Evolutionary conservation across 2,888 invertebrate species (phyloP).

Genomic region (Drosophila putrida): DNA sequence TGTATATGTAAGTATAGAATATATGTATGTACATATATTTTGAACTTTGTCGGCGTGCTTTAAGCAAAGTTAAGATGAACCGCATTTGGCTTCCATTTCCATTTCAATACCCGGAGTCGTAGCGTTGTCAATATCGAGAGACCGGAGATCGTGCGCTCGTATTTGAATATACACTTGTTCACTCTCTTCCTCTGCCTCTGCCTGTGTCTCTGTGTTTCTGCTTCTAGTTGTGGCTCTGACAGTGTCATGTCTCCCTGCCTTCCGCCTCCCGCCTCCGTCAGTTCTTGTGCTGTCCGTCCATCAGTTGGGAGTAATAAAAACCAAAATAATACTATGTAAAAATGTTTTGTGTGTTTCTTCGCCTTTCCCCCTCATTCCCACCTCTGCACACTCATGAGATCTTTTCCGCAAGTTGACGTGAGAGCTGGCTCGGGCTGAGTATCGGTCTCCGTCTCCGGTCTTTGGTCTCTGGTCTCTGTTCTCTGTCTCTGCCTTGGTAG

Average conservation of each 20-base stretch:
- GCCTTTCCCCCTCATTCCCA: constrained; percentile 1
- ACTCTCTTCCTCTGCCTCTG: constrained; percentile 5
- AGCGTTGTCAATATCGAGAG: constrained; percentile 28
- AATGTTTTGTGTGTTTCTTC: constrained; percentile 69
- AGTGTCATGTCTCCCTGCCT: constrained; percentile 1
- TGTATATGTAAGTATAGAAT: constrained; percentile 7
- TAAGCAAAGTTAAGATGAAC: constrained; percentile 52
- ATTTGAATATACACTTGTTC: constrained; percentile 71
- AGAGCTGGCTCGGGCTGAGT: constrained; percentile 17
- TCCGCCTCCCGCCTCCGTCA: not conserved
- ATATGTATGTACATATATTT: constrained; percentile 13
- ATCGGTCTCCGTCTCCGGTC: constrained; percentile 2
- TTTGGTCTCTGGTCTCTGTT: constrained; percentile 10
- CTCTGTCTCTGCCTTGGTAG: constrained; percentile 19
- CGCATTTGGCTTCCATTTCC: constrained; percentile 29
- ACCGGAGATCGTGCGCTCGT: constrained; percentile 53
- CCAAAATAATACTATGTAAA: constrained; percentile 79
- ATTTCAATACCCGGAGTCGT: constrained; percentile 14
- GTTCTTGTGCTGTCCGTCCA: constrained; percentile 18
- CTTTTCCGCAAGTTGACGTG: constrained; percentile 26
- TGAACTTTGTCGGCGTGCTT: constrained; percentile 73
- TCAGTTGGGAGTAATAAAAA: constrained; percentile 64
- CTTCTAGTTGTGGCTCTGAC: not conserved
- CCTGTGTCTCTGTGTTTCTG: not conserved
- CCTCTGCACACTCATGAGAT: constrained; percentile 9